phyloP scores from a whole-genome alignment of 2,113 vertebrate genomes.

The Abramis brama region DNA sequence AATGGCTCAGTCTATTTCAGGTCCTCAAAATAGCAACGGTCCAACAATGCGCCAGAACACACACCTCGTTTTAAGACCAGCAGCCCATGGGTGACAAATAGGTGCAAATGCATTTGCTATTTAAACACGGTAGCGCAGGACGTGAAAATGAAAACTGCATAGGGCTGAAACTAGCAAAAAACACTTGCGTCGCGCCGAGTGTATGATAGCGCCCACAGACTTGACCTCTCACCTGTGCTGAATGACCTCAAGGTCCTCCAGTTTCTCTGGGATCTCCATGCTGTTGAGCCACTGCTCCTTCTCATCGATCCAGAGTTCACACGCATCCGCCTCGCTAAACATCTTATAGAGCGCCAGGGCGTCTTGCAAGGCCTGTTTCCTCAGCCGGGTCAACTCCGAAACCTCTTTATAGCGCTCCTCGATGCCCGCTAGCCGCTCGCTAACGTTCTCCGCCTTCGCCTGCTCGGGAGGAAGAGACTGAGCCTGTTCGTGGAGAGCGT shows the following conservation, averaged over 20 bases:
- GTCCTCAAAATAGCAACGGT: too few relatives aligned
- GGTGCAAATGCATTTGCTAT: too few relatives aligned
- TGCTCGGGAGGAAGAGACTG: slow-evolving; percentile 78
- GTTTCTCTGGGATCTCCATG: slow-evolving; percentile 95
- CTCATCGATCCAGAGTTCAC: slow-evolving; percentile 95
- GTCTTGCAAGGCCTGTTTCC: slow-evolving; percentile 96
- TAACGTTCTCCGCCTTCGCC: slow-evolving; percentile 78
- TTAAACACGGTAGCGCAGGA: too few relatives aligned
- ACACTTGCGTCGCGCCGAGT: too few relatives aligned
- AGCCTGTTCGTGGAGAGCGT: slow-evolving; percentile 88
- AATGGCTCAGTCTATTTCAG: too few relatives aligned
- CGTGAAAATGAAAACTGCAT: too few relatives aligned
- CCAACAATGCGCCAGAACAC: too few relatives aligned
- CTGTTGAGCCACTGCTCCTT: slow-evolving; percentile 98
- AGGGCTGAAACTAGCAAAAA: too few relatives aligned
- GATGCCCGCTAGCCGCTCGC: slow-evolving; percentile 84
- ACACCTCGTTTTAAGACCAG: too few relatives aligned
- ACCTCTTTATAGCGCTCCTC: slow-evolving; percentile 96
- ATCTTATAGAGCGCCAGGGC: slow-evolving; percentile 95
- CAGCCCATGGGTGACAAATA: too few relatives aligned
- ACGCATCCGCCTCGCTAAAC: slow-evolving; percentile 92
- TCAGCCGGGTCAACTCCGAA: slow-evolving; percentile 84
- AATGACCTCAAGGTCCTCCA: slow-evolving; percentile 97
- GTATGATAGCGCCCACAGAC: neutral
- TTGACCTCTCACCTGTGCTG: slow-evolving; percentile 88